Evolutionary conservation across 2,888 invertebrate genomes (phyloP).

Genomic region (Volucella inanis): DNA sequence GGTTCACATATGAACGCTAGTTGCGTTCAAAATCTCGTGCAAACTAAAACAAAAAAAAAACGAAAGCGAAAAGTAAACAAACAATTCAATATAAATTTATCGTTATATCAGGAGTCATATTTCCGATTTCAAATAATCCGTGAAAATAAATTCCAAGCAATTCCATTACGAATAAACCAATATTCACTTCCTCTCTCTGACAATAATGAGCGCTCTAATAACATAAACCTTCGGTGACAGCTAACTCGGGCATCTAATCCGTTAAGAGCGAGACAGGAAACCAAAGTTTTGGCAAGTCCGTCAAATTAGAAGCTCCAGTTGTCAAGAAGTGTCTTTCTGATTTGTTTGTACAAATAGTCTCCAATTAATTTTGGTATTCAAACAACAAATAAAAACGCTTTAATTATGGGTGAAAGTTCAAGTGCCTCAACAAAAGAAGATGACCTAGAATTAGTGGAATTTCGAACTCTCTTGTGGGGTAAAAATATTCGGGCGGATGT

Average conservation of each 20-base stretch:
- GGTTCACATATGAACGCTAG: too few relatives aligned
- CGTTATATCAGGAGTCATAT: too few relatives aligned
- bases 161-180: background rate
- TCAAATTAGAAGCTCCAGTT: slow-evolving; percentile 40
- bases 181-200: background rate
- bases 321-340: slow-evolving; percentile 65
- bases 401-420: slow-evolving; percentile 80
- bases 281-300: slow-evolving; percentile 30
- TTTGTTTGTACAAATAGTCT: slow-evolving; percentile 54
- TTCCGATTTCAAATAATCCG: background rate
- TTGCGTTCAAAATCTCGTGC: too few relatives aligned
- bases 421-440: slow-evolving; percentile 82
- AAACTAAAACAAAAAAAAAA: too few relatives aligned
- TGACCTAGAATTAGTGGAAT: slow-evolving; percentile 88
- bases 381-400: slow-evolving; percentile 55
- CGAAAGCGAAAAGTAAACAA: too few relatives aligned
- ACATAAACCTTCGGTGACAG: background rate
- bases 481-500: slow-evolving; percentile 92
- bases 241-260: background rate
- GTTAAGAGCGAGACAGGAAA: background rate
- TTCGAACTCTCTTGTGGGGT: slow-evolving; percentile 93
- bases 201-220: background rate
- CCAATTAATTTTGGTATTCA: slow-evolving; percentile 62
- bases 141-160: background rate
- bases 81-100: too few relatives aligned